These are phyloP conservation scores for Phaetusa simplex DNA, from an alignment of 2,113 vertebrate species.

Conservation along the genomic window DNA sequence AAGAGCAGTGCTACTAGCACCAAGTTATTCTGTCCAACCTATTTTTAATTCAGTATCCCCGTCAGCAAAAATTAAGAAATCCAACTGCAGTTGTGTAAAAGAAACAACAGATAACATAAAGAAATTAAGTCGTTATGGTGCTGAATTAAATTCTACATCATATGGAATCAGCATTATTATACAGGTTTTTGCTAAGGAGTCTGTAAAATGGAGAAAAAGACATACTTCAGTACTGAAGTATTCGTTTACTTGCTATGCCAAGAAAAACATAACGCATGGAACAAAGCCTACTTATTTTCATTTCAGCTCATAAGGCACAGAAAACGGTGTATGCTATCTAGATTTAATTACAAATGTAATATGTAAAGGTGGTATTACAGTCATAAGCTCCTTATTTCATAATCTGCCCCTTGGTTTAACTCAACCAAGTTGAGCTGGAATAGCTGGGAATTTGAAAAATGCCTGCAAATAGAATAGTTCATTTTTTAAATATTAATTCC, in stretches of 20 bases:
- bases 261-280: neutral
- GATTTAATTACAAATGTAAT: constrained; percentile 53
- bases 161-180: neutral
- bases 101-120: neutral
- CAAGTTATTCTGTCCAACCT: neutral
- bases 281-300: neutral
- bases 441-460: constrained; percentile 53
- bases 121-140: neutral
- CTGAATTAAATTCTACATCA: neutral
- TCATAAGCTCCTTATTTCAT: constrained; percentile 54
- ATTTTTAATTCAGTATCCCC: neutral
- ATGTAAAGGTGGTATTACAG: constrained; percentile 17
- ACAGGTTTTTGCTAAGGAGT: neutral
- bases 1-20: neutral
- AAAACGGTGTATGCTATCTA: neutral
- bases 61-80: neutral
- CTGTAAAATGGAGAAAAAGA: neutral
- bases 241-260: neutral
- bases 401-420: constrained; percentile 41
- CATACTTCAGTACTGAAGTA: neutral
- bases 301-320: neutral
- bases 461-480: neutral
- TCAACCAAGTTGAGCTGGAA: neutral
- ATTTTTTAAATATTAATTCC: neutral
- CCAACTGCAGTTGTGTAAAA: neutral